Base-by-base conservation (phyloP, 2,888 invertebrate genomes). In the Zonitis immaculata region DNA sequence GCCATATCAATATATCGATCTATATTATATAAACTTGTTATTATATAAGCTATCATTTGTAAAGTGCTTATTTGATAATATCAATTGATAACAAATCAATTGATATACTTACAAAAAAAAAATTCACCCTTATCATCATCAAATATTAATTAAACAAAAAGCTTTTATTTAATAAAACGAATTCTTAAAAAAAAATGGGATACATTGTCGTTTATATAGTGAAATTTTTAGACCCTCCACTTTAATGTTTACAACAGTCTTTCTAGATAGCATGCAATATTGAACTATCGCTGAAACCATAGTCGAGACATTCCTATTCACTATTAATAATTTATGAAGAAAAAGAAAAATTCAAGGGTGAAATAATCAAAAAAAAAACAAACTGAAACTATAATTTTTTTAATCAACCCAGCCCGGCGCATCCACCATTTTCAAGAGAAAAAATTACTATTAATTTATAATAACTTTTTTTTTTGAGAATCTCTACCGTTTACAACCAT, bases 341-440 rank as follows among this genome's bases (percentile, higher is more conserved):
- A 35, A 35, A 30, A 12, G 30, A 67, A 67, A 67, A 66, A 62
- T n/a, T n/a, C n/a, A n/a, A n/a, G n/a, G n/a, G n/a, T n/a, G n/a
- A n/a, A n/a, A n/a, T n/a, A 22, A 22, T 5, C 3, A 22, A 22
- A 22, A 22, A 22, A 22, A 22, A 22, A 22, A 22, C 22, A 5
- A 4, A 5, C 22, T 22, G 5, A 5, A 22, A 22, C 3, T 5
- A 5, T 4, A 22, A 4, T 22, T 4, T 22, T 22, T 22, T 22
- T 22, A 5, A 3, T 22, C 22, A 22, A 4, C 8, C 26, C 6
- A 4, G 6, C 18, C 39, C 20, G 39, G 39, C 39, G 39, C 39
- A 9, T 39, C 39, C 39, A 39, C 39, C 39, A 39, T 39, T 39
- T 39, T 22, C 22, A 5, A 22, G 3, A 22, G 5, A 22, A 22